Conservation (phyloP, 2,113 vertebrate species). For the Hypanus sabinus region DNA sequence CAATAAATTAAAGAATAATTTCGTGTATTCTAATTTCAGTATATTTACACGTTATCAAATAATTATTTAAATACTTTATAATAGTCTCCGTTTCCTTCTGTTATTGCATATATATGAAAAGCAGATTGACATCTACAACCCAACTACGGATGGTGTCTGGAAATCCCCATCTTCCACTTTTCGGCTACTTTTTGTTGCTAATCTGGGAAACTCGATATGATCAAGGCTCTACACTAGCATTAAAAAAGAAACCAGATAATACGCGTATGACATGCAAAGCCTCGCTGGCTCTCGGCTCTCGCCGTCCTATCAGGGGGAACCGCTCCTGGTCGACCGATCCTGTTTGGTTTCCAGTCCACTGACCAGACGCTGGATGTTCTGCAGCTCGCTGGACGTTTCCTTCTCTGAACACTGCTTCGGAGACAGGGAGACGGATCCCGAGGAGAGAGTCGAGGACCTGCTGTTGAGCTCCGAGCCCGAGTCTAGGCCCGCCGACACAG, state of each 20-base stretch:
- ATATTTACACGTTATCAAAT: constrained; percentile 99
- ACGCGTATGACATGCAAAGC: constrained; percentile 34
- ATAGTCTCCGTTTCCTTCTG: constrained; percentile 69
- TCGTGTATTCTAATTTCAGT: constrained; percentile 80
- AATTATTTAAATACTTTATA: constrained; percentile 99
- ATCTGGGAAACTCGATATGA: constrained; percentile 20
- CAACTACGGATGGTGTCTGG: constrained; percentile 10
- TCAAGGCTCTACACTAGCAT: constrained; percentile 27
- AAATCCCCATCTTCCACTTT: not conserved
- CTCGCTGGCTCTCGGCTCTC: not conserved
- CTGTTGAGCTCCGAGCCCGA: constrained; percentile 80
- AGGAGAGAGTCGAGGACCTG: constrained; percentile 78
- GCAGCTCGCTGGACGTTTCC: constrained; percentile 79
- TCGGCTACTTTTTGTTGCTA: constrained; percentile 7
- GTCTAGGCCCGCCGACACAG: constrained; percentile 71
- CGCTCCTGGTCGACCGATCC: constrained; percentile 73
- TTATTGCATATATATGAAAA: constrained; percentile 73
- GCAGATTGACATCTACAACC: constrained; percentile 44
- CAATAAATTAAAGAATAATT: constrained; percentile 99
- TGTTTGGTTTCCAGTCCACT: constrained; percentile 86
- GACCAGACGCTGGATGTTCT: constrained; percentile 92
- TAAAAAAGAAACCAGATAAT: constrained; percentile 21
- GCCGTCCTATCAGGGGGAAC: constrained; percentile 63
- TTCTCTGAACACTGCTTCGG: constrained; percentile 81
- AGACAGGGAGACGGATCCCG: constrained; percentile 75